Conservation (phyloP, 1,140 invertebrate species). For the Brachionus paranguensis region DNA sequence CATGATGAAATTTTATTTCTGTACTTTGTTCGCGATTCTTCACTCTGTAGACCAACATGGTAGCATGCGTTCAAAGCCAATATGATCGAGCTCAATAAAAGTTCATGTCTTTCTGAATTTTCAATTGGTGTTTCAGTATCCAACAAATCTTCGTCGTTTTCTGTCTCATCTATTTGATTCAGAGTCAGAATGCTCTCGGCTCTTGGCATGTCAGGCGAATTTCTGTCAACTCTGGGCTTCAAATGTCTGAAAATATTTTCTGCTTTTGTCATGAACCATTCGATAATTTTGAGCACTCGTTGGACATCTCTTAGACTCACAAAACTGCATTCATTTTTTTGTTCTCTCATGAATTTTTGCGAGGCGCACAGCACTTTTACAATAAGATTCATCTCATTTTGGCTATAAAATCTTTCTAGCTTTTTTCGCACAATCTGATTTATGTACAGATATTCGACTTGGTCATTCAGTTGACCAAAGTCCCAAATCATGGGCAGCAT, state of each 20-base stretch:
- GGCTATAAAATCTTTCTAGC: not conserved
- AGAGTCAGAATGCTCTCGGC: not conserved
- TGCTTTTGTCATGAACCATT: constrained; percentile 40
- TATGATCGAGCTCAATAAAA: constrained; percentile 39
- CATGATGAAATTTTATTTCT: constrained; percentile 36
- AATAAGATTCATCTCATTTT: constrained; percentile 40
- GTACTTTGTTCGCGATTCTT: constrained; percentile 39
- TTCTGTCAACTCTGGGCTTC: not conserved
- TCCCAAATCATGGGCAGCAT: constrained; percentile 51
- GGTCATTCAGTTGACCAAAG: constrained; percentile 47
- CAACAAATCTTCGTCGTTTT: not conserved
- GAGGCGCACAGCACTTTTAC: constrained; percentile 45
- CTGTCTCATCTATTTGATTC: not conserved
- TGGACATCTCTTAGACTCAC: constrained; percentile 52
- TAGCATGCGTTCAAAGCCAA: constrained; percentile 43
- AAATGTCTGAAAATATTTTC: not conserved
- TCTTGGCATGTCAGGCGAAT: not conserved
- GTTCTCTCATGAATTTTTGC: constrained; percentile 49
- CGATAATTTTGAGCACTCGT: constrained; percentile 43
- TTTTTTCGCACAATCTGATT: constrained; percentile 41
- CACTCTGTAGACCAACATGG: constrained; percentile 41
- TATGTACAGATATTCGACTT: constrained; percentile 49
- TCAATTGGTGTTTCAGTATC: not conserved
- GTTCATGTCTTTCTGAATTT: not conserved
- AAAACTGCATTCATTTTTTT: constrained; percentile 52